Evolutionary conservation across 2,113 vertebrate genomes (phyloP), one percentile per base, ranked within the genome.

Genomic region (Mugil cephalus): DNA sequence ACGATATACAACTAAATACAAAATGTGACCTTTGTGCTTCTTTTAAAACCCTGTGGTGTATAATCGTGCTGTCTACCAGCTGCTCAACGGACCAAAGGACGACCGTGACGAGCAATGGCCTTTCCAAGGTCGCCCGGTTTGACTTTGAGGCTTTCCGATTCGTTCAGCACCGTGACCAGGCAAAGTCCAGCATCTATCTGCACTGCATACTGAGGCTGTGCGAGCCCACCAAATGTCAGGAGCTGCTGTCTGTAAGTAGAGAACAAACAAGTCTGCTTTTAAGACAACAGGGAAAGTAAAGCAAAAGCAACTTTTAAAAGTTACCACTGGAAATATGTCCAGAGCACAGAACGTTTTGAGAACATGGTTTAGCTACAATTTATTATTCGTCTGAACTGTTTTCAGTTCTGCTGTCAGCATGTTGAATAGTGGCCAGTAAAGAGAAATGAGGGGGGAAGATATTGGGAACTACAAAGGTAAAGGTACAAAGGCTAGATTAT

Each of bases 121-220:
- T 60, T 4, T 87, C 87, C 39, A 88, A 42, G 21, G 55, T 14
- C 2, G 85, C 93, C 10, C 77, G 30, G n/a, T 95, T 94, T 64
- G 61, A 79, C 60, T 95, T 95, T 54, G 91, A 94, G 74, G 87
- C 94, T 3, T 95, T 95, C 82, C 92, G 94, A 59, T 95, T 95
- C 11, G 85, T 93, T 51, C 78, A 88, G 78, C 90, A 94, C 85
- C 88, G 87, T 0, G 53, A 88, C 67, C 79, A 77, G 70, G 67
- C 86, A 15, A 88, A 69, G 59, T 95, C 95, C 69, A 90, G 75
- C 65, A 82, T 94, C 77, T 95, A 85, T 52, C 47, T 95, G 47
- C 94, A 95, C 82, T 95, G 95, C 69, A 90, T 94, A 17, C 77
- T 94, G 69, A 89, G 94, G 54, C 89, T 95, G 6, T 95, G 94